Evolutionary conservation across 1,140 invertebrate genomes (phyloP), one percentile per base, ranked within the genome.

Genomic region (Euglossa dilemma): DNA sequence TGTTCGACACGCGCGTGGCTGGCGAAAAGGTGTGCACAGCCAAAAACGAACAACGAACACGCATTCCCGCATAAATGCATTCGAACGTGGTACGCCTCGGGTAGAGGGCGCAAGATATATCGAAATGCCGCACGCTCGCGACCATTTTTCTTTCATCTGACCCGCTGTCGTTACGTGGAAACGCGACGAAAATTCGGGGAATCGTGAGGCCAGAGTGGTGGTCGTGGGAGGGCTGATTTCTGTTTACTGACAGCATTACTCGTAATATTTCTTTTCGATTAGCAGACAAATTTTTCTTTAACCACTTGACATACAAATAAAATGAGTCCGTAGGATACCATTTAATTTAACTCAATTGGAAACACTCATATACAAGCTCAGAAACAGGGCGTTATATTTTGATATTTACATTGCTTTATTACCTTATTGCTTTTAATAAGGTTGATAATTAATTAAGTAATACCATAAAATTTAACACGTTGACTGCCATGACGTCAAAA

Each of bases 11-110:
- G 83, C 77, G 77, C 70, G 23, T 54, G 69, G 52, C 76, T 25
- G 56, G 9, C 12, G 28, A 52, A 82, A 56, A 76, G 79, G 36
- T 18, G 67, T 25, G 18, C 36, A 52, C 18, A 20, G 36, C 36
- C 45, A 20, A 83, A 66, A 59, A 69, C 45, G 56, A 74, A 4
- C 16, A 28, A 43, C 45, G 36, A 57, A 67, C 54, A 23, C 52
- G 69, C 59, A 43, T 71, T 69, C 36, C 8, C 18, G 83, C 78
- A 84, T 81, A 80, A 84, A 80, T 80, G 75, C 54, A 81, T 81
- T 69, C 52, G 57, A 54, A 80, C 72, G 61, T 43, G 54, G 16
- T 63, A 9, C 64, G 74, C 64, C 47, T 56, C 36, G 80, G 20
- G 3, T 18, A 56, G 50, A 71, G n/a, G 54, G 52, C 43, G 56